Base-by-base conservation (phyloP, 2,888 invertebrate genomes). In the Caenorhabditis sp. region DNA sequence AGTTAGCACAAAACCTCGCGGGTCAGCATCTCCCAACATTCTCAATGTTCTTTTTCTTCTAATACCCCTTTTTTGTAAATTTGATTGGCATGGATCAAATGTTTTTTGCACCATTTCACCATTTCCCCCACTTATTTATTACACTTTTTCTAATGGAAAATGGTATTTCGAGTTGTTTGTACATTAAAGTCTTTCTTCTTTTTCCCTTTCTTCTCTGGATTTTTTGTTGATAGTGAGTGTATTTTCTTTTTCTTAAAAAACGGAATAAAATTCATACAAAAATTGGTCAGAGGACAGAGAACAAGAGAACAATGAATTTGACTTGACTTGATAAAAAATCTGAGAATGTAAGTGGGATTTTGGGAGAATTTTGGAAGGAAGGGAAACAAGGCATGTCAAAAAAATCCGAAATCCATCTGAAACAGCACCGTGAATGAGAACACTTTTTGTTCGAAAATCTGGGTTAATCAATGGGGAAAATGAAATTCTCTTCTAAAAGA, bases 1-100 rank as follows among this genome's bases (percentile, higher is more conserved):
- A 69, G 69, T 69, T 77, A 69, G 77, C 67, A 67, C 76, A 50
- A 76, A 60, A 76, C 67, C 44, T 53, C 60, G 76, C 76, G 76
- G 76, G 76, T 76, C 76, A n/a, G n/a, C n/a, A 61, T 67, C 67
- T 76, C 76, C 67, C 74, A 74, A 74, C 60, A 67, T 76, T 76
- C 76, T 76, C 76, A 76, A 55, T 13, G 4, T 40, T 50, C 24
- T 28, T 40, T 70, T n/a, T 26, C n/a, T 37, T 58, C 28, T 11
- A 9, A 13, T 13, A 40, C 6, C 40, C 22, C 24, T 35, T 35
- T 51, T 67, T 40, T 74, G 58, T 60, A 74, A 50, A 74, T 69
- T 20, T 40, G 40, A 40, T 3, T 40, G 32, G n/a, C n/a, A 9
- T 32, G 32, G 9, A 32, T 40, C 40, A 9, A 40, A n/a, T n/a